Conservation (phyloP, 2,888 invertebrate species). For the Heliconius ismenius region DNA sequence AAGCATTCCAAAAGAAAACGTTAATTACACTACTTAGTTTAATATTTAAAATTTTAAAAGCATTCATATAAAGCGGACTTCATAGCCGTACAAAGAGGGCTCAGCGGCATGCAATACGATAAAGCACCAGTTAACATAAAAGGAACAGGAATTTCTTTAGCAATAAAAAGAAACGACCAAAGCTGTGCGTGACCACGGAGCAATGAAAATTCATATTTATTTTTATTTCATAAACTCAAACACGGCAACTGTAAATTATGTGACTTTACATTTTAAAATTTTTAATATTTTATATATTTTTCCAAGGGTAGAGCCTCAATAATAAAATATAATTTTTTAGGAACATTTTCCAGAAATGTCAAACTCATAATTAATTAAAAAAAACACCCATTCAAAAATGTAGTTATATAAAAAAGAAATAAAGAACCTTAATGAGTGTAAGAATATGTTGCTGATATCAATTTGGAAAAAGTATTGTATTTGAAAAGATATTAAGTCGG, state of each 20-base stretch:
- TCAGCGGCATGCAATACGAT: conserved; percentile 73
- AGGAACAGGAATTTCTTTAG: conserved; percentile 67
- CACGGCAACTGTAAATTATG: conserved; percentile 44
- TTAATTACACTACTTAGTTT: conserved; percentile 6
- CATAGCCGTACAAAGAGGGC: conserved; percentile 49
- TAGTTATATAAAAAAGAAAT: not conserved
- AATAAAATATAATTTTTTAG: not conserved
- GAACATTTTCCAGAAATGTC: not conserved
- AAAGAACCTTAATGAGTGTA: not conserved
- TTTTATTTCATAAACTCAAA: conserved; percentile 57
- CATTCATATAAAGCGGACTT: conserved; percentile 18
- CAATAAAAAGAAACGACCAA: conserved; percentile 67
- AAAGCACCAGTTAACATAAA: conserved; percentile 73
- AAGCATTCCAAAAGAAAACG: conserved; percentile 1
- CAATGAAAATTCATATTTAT: conserved; percentile 71
- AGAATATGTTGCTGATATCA: not conserved
- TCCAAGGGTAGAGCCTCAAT: not conserved
- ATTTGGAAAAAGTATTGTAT: not conserved
- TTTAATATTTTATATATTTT: conserved; percentile 15
- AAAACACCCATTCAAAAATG: not conserved
- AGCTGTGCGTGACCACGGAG: conserved; percentile 68
- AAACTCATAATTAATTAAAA: not conserved
- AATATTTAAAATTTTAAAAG: conserved; percentile 12
- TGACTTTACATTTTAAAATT: conserved; percentile 31
- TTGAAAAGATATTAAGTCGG: not conserved